Evolutionary conservation across 2,797 vertebrate species (phyloP).

Genomic region (Staurois parvus): DNA sequence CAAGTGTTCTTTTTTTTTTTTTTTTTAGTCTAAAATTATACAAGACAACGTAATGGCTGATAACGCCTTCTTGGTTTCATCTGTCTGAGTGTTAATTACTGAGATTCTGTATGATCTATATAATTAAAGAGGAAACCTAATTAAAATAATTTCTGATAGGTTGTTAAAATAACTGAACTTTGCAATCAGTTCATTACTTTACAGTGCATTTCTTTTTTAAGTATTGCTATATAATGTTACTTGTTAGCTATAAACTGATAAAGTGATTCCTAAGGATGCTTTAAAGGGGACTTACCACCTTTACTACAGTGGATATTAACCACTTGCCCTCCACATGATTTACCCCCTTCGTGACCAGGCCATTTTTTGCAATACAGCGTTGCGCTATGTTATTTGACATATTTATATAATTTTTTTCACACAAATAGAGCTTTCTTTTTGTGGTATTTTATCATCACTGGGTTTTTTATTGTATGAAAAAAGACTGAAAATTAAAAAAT

Average conservation of each 20-base stretch:
- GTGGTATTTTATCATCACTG: no score
- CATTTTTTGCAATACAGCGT: no score
- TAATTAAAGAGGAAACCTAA: slow-evolving; percentile 18
- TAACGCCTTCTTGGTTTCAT: neutral
- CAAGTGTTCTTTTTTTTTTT: neutral
- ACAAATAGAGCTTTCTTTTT: no score
- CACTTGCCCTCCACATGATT: no score
- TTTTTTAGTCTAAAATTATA: slow-evolving; percentile 19
- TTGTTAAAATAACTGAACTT: neutral
- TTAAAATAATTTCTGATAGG: slow-evolving; percentile 5
- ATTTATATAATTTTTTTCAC: no score
- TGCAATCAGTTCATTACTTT: neutral
- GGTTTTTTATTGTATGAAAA: no score
- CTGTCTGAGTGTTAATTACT: slow-evolving; percentile 9
- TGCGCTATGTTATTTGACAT: no score
- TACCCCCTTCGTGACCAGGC: no score
- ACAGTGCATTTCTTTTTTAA: neutral
- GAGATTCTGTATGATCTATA: slow-evolving; percentile 14
- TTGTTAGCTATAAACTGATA: neutral
- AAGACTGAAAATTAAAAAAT: no score
- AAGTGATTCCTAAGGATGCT: neutral
- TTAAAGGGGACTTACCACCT: neutral
- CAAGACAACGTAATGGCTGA: neutral
- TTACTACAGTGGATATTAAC: neutral
- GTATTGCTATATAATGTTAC: neutral